These are phyloP conservation scores for Catostylus mosaicus DNA, from an alignment of 30 jellyfish, hydroid and myxozoan genomes.

Conservation along the genomic window DNA sequence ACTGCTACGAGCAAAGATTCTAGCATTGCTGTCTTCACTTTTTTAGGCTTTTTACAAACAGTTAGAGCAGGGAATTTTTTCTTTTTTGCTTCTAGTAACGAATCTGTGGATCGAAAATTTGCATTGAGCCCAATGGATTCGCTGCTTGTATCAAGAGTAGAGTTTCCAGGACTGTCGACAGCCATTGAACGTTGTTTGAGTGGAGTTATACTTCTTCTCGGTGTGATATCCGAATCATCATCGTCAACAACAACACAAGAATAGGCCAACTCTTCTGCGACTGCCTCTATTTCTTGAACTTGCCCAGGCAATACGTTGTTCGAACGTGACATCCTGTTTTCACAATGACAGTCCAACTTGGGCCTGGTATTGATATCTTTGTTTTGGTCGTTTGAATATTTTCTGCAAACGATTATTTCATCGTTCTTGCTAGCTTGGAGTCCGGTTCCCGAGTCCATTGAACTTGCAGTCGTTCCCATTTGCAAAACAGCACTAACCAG, in stretches of 20 bases:
- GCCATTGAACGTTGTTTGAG: background rate
- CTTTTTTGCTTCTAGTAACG: background rate
- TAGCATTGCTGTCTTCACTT: conserved; percentile 48
- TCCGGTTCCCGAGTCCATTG: background rate
- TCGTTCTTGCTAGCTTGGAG: background rate
- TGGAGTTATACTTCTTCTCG: background rate
- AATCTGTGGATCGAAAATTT: conserved; percentile 23
- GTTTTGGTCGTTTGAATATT: background rate
- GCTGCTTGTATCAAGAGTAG: background rate
- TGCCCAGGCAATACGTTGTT: conserved; percentile 50
- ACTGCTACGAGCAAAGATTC: conserved; percentile 46
- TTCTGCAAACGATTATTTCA: background rate
- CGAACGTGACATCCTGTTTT: background rate
- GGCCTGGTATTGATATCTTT: background rate
- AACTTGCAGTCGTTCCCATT: conserved; percentile 35
- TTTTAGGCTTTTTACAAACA: conserved; percentile 47
- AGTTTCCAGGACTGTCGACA: background rate
- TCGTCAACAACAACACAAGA: background rate
- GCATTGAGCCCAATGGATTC: background rate
- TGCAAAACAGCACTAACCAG: no score
- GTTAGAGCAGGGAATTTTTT: conserved; percentile 40
- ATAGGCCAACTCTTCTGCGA: background rate
- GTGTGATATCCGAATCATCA: background rate
- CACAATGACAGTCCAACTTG: conserved; percentile 4
- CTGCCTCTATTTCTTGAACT: background rate